These are phyloP conservation scores for Ormyrus pomaceus DNA, from an alignment of 2,888 invertebrate species.

Conservation along the genomic window DNA sequence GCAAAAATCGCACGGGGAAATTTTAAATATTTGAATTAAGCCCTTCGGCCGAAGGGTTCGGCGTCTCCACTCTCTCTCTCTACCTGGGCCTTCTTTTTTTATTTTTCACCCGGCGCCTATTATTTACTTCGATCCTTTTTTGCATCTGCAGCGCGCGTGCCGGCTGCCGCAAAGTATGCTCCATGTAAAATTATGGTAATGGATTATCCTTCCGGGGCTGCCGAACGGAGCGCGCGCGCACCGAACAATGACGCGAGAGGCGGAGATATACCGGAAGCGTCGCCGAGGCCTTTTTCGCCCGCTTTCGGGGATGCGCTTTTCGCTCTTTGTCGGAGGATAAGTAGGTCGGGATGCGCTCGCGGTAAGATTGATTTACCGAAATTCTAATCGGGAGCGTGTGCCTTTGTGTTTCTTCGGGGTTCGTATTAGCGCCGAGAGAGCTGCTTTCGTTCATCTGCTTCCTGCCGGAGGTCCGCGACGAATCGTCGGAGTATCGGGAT, in stretches of 20 bases:
- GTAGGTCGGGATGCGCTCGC: too few relatives aligned
- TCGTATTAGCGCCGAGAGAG: not conserved
- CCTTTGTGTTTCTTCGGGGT: too few relatives aligned
- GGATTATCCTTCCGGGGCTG: conserved; percentile 72
- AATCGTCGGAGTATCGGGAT: too few relatives aligned
- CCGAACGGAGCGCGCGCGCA: conserved; percentile 25
- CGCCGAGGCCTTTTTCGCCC: not conserved
- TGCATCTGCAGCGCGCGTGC: conserved; percentile 70
- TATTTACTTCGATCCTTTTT: conserved; percentile 70
- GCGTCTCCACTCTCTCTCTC: not conserved
- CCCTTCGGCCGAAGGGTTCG: conserved; percentile 61
- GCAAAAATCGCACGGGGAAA: conserved; percentile 69
- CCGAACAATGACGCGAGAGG: conserved; percentile 6
- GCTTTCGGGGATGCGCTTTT: too few relatives aligned
- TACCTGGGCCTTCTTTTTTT: conserved; percentile 41
- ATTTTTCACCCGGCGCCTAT: conserved; percentile 58
- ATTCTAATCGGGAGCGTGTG: too few relatives aligned
- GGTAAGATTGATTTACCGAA: too few relatives aligned
- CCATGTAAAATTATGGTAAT: conserved; percentile 76
- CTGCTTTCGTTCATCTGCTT: not conserved
- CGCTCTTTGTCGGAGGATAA: too few relatives aligned
- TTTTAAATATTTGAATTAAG: conserved; percentile 75
- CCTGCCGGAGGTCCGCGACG: too few relatives aligned
- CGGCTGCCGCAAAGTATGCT: conserved; percentile 56
- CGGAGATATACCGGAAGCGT: not conserved